These are phyloP conservation scores for Cyrtodaria siliqua DNA, from an alignment of 2,888 invertebrate genomes.

Conservation along the genomic window DNA sequence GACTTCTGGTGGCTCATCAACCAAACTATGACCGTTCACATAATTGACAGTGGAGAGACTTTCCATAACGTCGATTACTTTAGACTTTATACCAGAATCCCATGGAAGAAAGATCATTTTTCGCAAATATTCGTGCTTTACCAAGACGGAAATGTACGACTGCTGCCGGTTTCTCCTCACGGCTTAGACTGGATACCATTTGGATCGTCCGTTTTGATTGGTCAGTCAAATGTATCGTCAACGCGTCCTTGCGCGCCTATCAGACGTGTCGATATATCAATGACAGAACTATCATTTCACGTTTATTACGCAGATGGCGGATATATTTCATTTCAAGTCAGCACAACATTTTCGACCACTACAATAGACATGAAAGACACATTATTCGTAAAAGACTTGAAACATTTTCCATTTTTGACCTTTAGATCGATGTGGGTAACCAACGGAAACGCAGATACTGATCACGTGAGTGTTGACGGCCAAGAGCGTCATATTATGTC, in stretches of 20 bases:
- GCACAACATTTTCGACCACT: conserved; percentile 21
- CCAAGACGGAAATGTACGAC: conserved; percentile 63
- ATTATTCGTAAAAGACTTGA: conserved; percentile 18
- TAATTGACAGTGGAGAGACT: conserved; percentile 42
- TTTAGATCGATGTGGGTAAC: conserved; percentile 71
- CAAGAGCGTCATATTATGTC: conserved; percentile 45
- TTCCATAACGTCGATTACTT: conserved; percentile 55
- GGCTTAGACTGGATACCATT: conserved; percentile 70
- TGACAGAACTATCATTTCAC: conserved; percentile 19
- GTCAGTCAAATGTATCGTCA: conserved; percentile 42
- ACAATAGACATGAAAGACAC: conserved; percentile 30
- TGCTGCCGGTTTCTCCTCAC: conserved; percentile 56
- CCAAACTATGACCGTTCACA: conserved; percentile 53
- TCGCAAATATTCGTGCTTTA: conserved; percentile 67
- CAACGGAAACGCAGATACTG: conserved; percentile 69
- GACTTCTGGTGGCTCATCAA: conserved; percentile 59
- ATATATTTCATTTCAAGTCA: conserved; percentile 31
- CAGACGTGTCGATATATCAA: conserved; percentile 33
- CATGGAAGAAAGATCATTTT: conserved; percentile 58
- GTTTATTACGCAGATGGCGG: conserved; percentile 49
- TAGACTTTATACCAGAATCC: conserved; percentile 47
- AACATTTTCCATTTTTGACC: conserved; percentile 59
- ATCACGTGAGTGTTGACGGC: conserved; percentile 63
- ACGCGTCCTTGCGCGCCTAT: conserved; percentile 57
- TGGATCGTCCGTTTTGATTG: conserved; percentile 68